Conservation (phyloP, 2,888 invertebrate species). For the Cosmopolites sordidus region DNA sequence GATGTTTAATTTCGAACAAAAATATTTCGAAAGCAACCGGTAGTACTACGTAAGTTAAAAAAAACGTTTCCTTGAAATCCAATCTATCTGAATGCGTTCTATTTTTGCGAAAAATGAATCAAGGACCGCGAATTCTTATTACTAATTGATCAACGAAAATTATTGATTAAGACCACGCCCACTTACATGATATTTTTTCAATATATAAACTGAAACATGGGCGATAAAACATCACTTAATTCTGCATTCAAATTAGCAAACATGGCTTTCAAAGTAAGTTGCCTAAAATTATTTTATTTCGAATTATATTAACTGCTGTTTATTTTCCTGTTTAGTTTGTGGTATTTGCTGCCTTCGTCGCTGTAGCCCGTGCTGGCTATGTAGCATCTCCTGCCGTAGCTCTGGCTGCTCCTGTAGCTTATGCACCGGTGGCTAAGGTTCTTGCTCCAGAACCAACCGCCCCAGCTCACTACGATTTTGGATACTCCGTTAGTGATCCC, state of each 20-base stretch:
- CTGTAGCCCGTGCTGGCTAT: constrained; percentile 31
- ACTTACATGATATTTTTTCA: neutral
- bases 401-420: constrained; percentile 40
- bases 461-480: constrained; percentile 37
- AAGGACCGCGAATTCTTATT: too few species aligned
- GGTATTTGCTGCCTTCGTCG: constrained; percentile 31
- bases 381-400: constrained; percentile 38
- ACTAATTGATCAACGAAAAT: too few species aligned
- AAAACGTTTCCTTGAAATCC: too few species aligned
- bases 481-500: constrained; percentile 36
- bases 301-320: too few species aligned
- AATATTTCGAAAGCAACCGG: too few species aligned
- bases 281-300: too few species aligned
- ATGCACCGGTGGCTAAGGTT: constrained; percentile 32
- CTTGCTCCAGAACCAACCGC: constrained; percentile 33
- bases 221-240: too few species aligned
- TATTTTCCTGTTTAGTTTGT: constrained; percentile 27
- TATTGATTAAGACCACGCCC: constrained; percentile 2
- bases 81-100: too few species aligned
- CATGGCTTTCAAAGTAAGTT: constrained; percentile 39
- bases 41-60: too few species aligned
- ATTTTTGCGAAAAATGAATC: too few species aligned
- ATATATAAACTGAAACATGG: constrained; percentile 6
- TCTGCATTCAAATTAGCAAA: constrained; percentile 3
- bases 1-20: too few species aligned